Evolutionary conservation across 1,140 invertebrate species (phyloP), one percentile per base, ranked within the genome.

Genomic region (Eufriesea mexicana): DNA sequence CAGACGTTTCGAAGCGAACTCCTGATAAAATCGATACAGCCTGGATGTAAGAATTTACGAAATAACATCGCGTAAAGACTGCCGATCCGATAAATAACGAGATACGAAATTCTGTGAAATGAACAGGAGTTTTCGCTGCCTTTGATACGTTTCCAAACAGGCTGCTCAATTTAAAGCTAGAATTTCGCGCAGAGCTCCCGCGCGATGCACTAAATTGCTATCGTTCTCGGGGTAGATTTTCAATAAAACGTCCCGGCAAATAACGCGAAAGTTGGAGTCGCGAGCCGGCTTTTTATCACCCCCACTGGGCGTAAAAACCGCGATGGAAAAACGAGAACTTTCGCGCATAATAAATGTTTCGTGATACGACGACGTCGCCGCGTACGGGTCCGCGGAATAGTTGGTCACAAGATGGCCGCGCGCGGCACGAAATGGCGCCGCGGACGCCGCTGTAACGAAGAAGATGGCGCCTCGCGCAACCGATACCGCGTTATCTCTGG

Each of bases 301-400:
- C 42, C 1, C 54, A 16, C 6, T 6, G 0, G 10, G 14, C 28
- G 68, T 23, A 62, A 72, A 62, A 79, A 61, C 14, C 20, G 18
- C 4, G 25, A 0, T 6, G 20, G 8, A 12, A 12, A 62, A 51
- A 25, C 55, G 51, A 42, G 57, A 28, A 71, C 28, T 47, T 73
- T 54, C 8, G 68, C 47, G 25, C 20, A 47, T 49, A 80, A 54
- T 57, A 59, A 73, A 62, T 64, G 28, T 59, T 49, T 59, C 78
- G 20, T 62, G 64, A 73, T 62, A 73, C n/a, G n/a, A 73, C 68
- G 73, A 64, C 70, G 70, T 73, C 16, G 78, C 73, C 78, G 64
- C 78, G 78, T 80, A 80, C 54, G n/a, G 55, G 54, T 80, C 70
- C 70, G 20, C 49, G 1, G 35, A 67, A 54, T 54, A 79, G 62